Base-by-base conservation (phyloP, 23 tunicate species). In the Trididemnum nubilum region DNA sequence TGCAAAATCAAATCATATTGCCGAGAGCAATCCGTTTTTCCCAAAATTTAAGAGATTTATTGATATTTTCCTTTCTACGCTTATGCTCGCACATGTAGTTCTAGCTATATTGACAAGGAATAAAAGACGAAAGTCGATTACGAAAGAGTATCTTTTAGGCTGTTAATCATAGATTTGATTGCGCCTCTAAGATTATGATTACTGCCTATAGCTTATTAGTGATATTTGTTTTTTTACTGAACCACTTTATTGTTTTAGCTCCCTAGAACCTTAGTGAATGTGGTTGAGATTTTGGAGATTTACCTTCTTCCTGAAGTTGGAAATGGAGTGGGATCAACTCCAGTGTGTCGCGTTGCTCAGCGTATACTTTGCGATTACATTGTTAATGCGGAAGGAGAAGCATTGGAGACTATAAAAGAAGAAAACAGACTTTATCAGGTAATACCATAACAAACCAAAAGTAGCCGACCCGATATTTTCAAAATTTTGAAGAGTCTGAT, bases 261-360 rank as follows among this genome's bases (percentile, higher is more conserved):
- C 0, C 90, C 90, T 33, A 33, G 90, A 27, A 81, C 89, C 26
- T 57, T 91, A 36, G 81, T 91, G 33, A 91, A 91, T 64, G 83
- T 91, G 64, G 90, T 86, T 9, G 97, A 91, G 24, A 91, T 91
- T 32, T 22, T 91, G 35, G 97, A 91, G 27, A 76, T 91, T 34
- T 85, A 85, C 52, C 83, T 81, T 26, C 81, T 91, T 1, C 90
- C 87, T 1, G 49, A 85, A 54, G 86, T 91, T 33, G 87, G 79
- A 28, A n/a, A 58, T 31, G 97, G 97, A 18, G 72, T 49, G 39
- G 97, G 97, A 19, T 60, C 85, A 7, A 81, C 82, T 30, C 52
- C 80, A 0, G 77, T 26, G 22, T 91, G 97, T 66, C 39, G 83
- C 0, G 54, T 33, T 18, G 65, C 76, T 52, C 97, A 91, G 67